Evolutionary conservation across 2,797 vertebrate species (phyloP).

Genomic region (Xerus rutilus): DNA sequence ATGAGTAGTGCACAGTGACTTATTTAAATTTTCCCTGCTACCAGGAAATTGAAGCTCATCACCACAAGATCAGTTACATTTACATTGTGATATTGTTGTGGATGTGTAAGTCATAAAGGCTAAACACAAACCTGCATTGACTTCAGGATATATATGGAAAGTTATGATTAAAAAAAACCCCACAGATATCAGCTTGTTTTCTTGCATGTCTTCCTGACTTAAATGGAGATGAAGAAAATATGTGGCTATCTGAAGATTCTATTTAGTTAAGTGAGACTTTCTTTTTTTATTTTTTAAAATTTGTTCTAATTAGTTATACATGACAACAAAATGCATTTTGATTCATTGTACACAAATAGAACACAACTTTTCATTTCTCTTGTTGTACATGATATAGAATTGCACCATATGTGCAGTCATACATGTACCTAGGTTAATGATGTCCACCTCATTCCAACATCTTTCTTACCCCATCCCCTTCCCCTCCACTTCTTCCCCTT

Average conservation of each 20-base stretch:
- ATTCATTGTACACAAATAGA: too few relatives aligned
- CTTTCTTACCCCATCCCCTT: too few relatives aligned
- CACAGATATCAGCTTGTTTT: background rate
- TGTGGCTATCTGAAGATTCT: background rate
- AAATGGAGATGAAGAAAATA: background rate
- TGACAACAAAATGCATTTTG: too few relatives aligned
- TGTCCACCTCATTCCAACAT: too few relatives aligned
- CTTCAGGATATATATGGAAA: background rate
- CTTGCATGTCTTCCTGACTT: background rate
- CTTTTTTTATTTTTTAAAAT: background rate
- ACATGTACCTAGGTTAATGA: too few relatives aligned
- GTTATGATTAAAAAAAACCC: background rate
- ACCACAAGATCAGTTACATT: background rate
- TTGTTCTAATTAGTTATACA: too few relatives aligned
- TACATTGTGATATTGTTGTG: background rate
- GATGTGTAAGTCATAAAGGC: background rate
- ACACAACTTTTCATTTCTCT: too few relatives aligned
- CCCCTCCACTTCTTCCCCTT: too few relatives aligned
- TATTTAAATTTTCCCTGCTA: background rate
- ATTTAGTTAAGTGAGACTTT: background rate
- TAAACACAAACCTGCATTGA: background rate
- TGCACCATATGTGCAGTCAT: too few relatives aligned
- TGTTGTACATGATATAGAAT: too few relatives aligned
- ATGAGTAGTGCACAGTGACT: background rate
- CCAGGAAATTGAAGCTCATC: background rate